Evolutionary conservation across 64 coral and sea anemone species (phyloP), one percentile per base, ranked within the genome.

Genomic region (Cladopsammia gracilis): DNA sequence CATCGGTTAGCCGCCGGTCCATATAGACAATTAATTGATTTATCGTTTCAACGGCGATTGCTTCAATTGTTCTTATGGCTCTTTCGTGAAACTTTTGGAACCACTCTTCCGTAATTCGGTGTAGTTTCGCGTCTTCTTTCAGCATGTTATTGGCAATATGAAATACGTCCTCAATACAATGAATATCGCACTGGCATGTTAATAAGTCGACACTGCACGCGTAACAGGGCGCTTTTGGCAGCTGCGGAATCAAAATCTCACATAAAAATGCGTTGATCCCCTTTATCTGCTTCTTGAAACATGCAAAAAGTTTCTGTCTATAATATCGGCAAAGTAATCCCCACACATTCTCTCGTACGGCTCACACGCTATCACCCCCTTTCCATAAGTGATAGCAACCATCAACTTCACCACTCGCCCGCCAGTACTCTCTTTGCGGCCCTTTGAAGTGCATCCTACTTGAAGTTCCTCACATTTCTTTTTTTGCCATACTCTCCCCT

Each of bases 381-480:
- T 76, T 52, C 73, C 73, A n/a, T 76, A 76, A 5, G 1, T 48
- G 12, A 87, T 73, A 25, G 64, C 10, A n/a, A 74, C 48, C 18
- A 87, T 53, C 60, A 87, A n/a, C 48, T 48, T 70, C 16, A 87
- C 25, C n/a, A 87, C 85, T 57, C 57, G 68, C 7, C 67, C 68
- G 45, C 71, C 62, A 70, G 14, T 34, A 8, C 83, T 20, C 0
- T 10, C 66, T 58, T 88, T 73, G 23, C 49, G 53, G 19, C 48
- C 85, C 71, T 88, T 88, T 58, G 62, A 58, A 47, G 85, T 88
- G 50, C 85, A 88, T 26, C 68, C 68, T 19, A 71, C n/a, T 10
- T 66, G 49, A 53, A 88, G 69, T 53, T 68, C 85, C 52, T 88
- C 85, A 4, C 0, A n/a, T 88, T 59, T 73, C 69, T n/a, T n/a